Base-by-base conservation (phyloP, 2,888 invertebrate genomes). In the Agrilus cyanescens region DNA sequence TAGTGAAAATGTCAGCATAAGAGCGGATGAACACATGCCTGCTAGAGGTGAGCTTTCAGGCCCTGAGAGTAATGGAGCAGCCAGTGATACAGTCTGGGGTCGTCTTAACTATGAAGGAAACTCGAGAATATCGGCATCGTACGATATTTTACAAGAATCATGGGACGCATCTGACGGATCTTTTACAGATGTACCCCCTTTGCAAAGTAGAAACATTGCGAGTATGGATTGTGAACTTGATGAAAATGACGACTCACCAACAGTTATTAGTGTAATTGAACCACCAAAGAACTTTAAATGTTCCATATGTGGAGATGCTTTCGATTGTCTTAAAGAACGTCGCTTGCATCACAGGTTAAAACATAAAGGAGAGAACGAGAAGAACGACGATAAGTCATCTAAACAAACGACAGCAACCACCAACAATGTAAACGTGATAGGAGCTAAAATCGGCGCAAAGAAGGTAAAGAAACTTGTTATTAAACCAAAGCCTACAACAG, bases 11-110 rank as follows among this genome's bases (percentile, higher is more conserved):
- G 67, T 86, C 37, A 83, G 86, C 59, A 87, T 89, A 56, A 76
- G 85, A 53, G 80, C 88, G 0, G 87, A 89, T 58, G 89, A 89
- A 63, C 78, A 81, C 50, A 88, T 89, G 86, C 88, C 89, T 31
- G 82, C 88, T 0, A 76, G 85, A 48, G 88, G 88, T 1, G 89
- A 89, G 66, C 73, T 89, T 33, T 87, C 86, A 12, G 88, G 86
- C 12, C 88, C 87, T 61, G 89, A 88, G 61, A 48, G 48, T 16
- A 82, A 85, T 58, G 86, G 85, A 10, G 65, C 82, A 53, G 82
- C 82, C 53, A 82, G 82, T 59, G 86, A 86, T 53, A 76, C 78
- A 12, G 78, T 82, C 2, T 84, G 85, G 76, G 81, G 77, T 64
- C 76, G 82, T 70, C 79, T 85, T 67, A 75, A 78, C 63, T 80